phyloP scores from a whole-genome alignment of 2,888 invertebrate species.

The Watsonalla cultraria region DNA sequence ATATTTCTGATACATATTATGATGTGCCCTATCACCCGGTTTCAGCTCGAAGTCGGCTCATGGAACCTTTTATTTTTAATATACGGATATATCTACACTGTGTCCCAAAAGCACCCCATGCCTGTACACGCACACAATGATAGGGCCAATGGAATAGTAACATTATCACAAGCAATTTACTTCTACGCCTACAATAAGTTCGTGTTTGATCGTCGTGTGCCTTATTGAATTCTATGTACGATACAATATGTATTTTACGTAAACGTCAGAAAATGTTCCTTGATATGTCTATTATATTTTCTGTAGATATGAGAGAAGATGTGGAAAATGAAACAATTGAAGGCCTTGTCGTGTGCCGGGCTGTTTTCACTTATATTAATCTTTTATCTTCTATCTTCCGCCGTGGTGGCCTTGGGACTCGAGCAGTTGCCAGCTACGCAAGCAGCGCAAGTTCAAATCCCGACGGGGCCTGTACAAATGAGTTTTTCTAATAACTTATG shows the following conservation, averaged over 20 bases:
- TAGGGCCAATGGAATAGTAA: conserved; percentile 31
- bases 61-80: no score
- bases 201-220: conserved; percentile 10
- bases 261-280: not conserved
- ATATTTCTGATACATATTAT: no score
- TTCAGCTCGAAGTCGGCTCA: no score
- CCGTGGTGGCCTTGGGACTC: no score
- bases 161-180: conserved; percentile 40
- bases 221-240: conserved; percentile 17
- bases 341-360: not conserved
- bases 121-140: conserved; percentile 31
- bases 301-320: not conserved
- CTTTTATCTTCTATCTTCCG: not conserved
- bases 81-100: conserved; percentile 7
- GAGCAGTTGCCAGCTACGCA: no score
- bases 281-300: conserved; percentile 8
- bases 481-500: no score
- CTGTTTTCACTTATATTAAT: not conserved
- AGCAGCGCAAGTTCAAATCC: no score
- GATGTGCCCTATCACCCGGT: no score
- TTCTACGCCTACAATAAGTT: conserved; percentile 27
- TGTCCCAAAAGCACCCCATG: not conserved
- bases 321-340: not conserved
- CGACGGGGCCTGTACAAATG: no score
- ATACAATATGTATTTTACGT: conserved; percentile 8